phyloP scores from a whole-genome alignment of 2,113 vertebrate species.

The Marcusenius ussheri region DNA sequence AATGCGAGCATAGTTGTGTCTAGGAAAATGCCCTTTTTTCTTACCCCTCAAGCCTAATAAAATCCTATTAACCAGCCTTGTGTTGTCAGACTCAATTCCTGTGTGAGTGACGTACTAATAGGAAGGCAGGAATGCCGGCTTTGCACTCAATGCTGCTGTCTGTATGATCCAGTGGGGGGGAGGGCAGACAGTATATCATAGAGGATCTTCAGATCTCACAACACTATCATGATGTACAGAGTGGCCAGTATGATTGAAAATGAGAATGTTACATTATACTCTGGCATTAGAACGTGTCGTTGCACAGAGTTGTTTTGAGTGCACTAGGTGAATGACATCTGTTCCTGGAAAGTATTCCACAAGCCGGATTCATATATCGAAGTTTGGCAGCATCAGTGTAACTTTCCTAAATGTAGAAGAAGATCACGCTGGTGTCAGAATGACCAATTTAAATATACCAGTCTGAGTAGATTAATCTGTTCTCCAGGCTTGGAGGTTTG shows the following conservation, averaged over 20 bases:
- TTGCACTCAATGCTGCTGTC: not conserved
- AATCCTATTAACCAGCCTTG: not conserved
- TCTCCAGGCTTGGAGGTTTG: not conserved
- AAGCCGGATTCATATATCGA: not conserved
- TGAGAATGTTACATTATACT: not conserved
- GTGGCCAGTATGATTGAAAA: not conserved
- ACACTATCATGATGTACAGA: not conserved
- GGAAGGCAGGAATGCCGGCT: not conserved
- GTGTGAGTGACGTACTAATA: not conserved
- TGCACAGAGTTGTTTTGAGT: not conserved
- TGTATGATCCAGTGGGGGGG: not conserved
- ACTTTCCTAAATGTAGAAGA: not conserved
- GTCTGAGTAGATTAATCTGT: not conserved
- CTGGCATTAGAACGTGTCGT: not conserved
- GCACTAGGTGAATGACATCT: not conserved
- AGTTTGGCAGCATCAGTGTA: not conserved
- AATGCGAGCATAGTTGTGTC: not conserved
- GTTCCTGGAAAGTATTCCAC: not conserved
- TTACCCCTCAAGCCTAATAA: conserved; percentile 7
- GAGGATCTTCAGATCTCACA: not conserved
- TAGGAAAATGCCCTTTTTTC: not conserved
- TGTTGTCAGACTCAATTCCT: not conserved
- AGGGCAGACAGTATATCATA: not conserved
- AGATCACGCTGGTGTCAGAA: not conserved
- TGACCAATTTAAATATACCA: not conserved